Conservation (phyloP, 2,113 vertebrate genomes). For the Laterallus jamaicensis region DNA sequence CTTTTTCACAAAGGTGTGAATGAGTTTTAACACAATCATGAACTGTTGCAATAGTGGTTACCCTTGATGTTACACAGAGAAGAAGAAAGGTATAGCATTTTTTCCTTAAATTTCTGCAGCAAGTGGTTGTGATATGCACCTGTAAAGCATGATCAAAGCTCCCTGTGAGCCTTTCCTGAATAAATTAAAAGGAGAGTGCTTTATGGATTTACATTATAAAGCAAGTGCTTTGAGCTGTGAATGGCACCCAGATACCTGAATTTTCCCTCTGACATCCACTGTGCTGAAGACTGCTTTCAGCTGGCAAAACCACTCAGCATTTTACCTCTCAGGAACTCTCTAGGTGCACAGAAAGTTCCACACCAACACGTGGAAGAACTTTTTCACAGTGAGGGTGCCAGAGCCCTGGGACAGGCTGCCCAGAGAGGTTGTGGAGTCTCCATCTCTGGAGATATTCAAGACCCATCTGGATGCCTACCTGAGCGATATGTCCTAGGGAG, state of each 20-base stretch:
- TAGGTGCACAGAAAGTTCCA: neutral
- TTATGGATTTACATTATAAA: neutral
- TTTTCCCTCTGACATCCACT: neutral
- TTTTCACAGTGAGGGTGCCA: no score
- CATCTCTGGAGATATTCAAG: no score
- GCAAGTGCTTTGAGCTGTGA: neutral
- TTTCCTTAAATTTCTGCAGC: neutral
- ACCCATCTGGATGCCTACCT: no score
- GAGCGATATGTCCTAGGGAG: no score
- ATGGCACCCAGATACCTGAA: neutral
- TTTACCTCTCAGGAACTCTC: neutral
- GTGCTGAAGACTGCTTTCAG: neutral
- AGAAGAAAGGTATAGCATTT: neutral
- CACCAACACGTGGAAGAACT: no score
- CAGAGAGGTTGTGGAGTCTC: no score
- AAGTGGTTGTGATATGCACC: neutral
- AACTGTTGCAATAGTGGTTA: neutral
- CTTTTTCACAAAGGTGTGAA: neutral
- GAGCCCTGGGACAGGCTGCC: no score
- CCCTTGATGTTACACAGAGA: rapidly evolving
- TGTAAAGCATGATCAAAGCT: neutral
- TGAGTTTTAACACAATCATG: neutral
- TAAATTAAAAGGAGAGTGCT: neutral
- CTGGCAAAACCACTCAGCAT: neutral
- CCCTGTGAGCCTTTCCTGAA: neutral